Conservation (phyloP, 2,797 vertebrate species). For the Mastacembelus armatus region DNA sequence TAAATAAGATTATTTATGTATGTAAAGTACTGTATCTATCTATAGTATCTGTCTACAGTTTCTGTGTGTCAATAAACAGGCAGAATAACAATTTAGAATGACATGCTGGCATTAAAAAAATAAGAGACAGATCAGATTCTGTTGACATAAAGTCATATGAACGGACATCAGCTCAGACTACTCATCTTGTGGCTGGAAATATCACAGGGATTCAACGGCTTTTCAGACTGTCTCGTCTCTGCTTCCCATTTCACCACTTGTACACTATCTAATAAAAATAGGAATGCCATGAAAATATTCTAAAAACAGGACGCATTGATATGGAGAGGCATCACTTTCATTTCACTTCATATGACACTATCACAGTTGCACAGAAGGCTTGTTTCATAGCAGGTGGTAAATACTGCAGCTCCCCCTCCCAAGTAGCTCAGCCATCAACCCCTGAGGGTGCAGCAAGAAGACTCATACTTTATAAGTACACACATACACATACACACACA, state of each 20-base stretch:
- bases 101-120: too few relatives aligned
- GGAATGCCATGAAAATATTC: constrained; percentile 60
- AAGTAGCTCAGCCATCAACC: constrained; percentile 68
- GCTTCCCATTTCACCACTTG: constrained; percentile 50
- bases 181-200: constrained; percentile 42
- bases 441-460: constrained; percentile 66
- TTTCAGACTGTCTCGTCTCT: constrained; percentile 49
- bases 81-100: too few relatives aligned
- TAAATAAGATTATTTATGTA: too few relatives aligned
- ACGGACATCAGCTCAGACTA: constrained; percentile 23
- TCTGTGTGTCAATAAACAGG: too few relatives aligned
- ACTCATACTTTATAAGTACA: constrained; percentile 45
- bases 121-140: constrained; percentile 14
- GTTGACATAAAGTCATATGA: constrained; percentile 32
- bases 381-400: constrained; percentile 80
- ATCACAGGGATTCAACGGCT: constrained; percentile 52
- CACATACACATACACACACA: constrained; percentile 20
- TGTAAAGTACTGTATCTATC: too few relatives aligned
- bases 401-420: constrained; percentile 69
- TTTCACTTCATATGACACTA: constrained; percentile 71
- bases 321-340: constrained; percentile 63
- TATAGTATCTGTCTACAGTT: too few relatives aligned
- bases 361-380: constrained; percentile 72
- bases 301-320: constrained; percentile 58
- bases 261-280: constrained; percentile 67